Evolutionary conservation across 2,113 vertebrate species (phyloP), one percentile per base, ranked within the genome.

Genomic region (Gadus chalcogrammus): DNA sequence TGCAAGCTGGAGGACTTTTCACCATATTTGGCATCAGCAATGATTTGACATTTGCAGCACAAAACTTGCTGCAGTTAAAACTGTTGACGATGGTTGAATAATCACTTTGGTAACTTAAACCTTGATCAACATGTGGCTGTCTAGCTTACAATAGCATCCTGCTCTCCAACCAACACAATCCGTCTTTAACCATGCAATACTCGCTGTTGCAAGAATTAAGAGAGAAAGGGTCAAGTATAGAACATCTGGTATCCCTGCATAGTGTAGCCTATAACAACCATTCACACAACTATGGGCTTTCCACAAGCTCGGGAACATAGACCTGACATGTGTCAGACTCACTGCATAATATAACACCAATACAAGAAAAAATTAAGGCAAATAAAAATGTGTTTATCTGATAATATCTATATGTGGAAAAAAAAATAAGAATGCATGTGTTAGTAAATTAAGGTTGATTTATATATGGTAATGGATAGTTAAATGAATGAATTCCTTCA

Each of bases 201-300:
- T 18, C 2, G 56, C 56, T 59, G 13, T 59, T 48, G 42, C 12
- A 13, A 48, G 42, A 48, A 48, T 48, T 9, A 11, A 69, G 5
- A 22, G 61, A 69, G 61, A 55, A 56, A 76, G 18, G 24, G 9
- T 62, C 24, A 78, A 74, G 55, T 64, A 15, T 24, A 18, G n/a
- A 42, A 67, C 24, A 60, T 56, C 73, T 81, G 84, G 80, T 68
- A 68, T 60, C 69, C 79, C 73, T 85, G 74, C 79, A 84, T 80
- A 86, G 42, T 13, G 42, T 80, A 85, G 78, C 73, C 72, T 35
- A 35, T 71, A 81, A 24, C 55, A 65, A 70, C 20, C 2, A 27
- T 67, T 64, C 31, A 73, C 17, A 48, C 59, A 0, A 6, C 61
- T 8, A 27, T 12, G 60, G 53, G 28, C 15, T 15, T 73, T 59